These are phyloP conservation scores for Copidosoma aretas DNA, from an alignment of 2,888 invertebrate species.

Conservation along the genomic window DNA sequence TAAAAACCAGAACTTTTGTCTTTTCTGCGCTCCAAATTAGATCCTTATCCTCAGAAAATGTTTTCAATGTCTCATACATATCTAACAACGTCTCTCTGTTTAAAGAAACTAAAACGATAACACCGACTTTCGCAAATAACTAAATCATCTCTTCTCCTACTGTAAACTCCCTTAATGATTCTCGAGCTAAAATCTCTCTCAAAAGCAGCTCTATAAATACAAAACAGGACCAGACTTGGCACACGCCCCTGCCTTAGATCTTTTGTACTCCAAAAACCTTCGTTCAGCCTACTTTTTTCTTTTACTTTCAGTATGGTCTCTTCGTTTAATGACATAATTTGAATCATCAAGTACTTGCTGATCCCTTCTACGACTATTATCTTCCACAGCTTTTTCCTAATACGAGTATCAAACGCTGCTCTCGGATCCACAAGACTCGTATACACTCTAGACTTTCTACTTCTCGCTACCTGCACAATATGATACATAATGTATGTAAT, in stretches of 20 bases:
- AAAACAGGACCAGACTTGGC: too few relatives aligned
- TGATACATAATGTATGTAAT: constrained; percentile 36
- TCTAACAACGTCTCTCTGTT: too few relatives aligned
- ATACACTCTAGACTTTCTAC: constrained; percentile 19
- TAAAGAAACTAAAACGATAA: not conserved
- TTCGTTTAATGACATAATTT: not conserved
- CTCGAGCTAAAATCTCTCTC: too few relatives aligned
- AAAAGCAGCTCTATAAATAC: too few relatives aligned
- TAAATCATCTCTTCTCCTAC: not conserved
- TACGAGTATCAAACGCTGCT: not conserved
- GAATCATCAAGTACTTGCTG: not conserved
- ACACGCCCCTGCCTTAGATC: constrained; percentile 16
- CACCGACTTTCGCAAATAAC: not conserved
- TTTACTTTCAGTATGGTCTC: constrained; percentile 28
- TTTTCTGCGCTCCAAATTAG: too few relatives aligned
- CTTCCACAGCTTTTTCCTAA: constrained; percentile 34
- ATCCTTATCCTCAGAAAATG: too few relatives aligned
- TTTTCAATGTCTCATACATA: too few relatives aligned
- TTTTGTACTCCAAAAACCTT: constrained; percentile 20
- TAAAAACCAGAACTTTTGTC: too few relatives aligned
- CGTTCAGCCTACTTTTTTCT: not conserved
- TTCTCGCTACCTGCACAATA: constrained; percentile 17
- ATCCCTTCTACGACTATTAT: constrained; percentile 18
- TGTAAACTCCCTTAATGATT: not conserved
- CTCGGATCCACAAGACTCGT: not conserved